phyloP scores from a whole-genome alignment of 2,113 vertebrate genomes.

The Collichthys lucidus region DNA sequence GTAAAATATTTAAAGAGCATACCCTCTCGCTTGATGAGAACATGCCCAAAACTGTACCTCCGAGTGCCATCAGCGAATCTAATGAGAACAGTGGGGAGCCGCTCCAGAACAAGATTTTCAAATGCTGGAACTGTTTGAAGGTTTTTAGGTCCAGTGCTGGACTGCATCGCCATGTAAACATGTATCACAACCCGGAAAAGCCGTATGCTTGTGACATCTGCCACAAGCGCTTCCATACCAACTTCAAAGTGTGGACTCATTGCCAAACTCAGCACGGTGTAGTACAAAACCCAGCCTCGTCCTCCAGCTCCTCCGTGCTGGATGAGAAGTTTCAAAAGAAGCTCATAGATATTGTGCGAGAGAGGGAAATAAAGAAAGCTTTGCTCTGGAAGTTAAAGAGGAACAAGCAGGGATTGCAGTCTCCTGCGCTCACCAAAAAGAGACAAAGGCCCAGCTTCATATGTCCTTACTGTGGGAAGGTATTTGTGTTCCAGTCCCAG shows the following conservation, averaged over 20 bases:
- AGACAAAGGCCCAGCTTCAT: slow-evolving; percentile 88
- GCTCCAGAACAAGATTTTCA: slow-evolving; percentile 91
- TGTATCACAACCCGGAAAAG: slow-evolving; percentile 99
- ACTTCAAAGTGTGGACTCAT: slow-evolving; percentile 99
- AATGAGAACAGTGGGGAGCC: slow-evolving; percentile 85
- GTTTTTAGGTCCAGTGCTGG: slow-evolving; percentile 95
- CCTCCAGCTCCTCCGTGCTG: slow-evolving; percentile 91
- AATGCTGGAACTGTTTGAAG: slow-evolving; percentile 98
- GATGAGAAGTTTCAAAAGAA: slow-evolving; percentile 99
- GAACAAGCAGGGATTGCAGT: slow-evolving; percentile 90
- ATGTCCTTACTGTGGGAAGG: slow-evolving; percentile 94
- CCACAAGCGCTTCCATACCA: slow-evolving; percentile 98
- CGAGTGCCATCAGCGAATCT: slow-evolving; percentile 84
- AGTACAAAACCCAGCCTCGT: slow-evolving; percentile 94
- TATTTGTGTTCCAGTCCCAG: slow-evolving; percentile 94
- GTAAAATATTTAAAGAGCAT: slow-evolving; percentile 81
- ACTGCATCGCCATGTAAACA: slow-evolving; percentile 94
- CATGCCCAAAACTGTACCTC: slow-evolving; percentile 81
- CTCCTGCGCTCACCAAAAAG: slow-evolving; percentile 89
- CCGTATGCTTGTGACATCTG: slow-evolving; percentile 98
- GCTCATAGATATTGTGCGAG: slow-evolving; percentile 95
- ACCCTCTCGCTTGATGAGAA: slow-evolving; percentile 79
- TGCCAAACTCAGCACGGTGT: slow-evolving; percentile 98
- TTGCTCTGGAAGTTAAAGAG: slow-evolving; percentile 94
- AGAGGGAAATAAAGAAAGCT: slow-evolving; percentile 97